Evolutionary conservation across 2,113 vertebrate genomes (phyloP).

Genomic region (Orycteropus afer): DNA sequence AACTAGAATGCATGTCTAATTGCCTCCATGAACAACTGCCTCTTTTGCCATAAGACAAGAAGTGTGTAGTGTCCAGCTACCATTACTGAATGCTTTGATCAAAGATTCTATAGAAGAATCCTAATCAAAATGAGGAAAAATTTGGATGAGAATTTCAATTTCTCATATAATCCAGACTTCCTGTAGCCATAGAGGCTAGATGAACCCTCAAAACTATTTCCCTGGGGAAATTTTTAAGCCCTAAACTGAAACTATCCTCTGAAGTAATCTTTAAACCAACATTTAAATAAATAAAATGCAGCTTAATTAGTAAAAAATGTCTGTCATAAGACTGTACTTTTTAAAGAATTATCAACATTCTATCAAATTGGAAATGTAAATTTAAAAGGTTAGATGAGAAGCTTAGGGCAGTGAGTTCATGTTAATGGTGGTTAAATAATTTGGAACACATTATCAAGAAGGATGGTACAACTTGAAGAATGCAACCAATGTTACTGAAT

Average conservation of each 20-base stretch:
- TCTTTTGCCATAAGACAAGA: neutral
- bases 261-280: neutral
- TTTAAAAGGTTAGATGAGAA: neutral
- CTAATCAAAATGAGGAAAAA: neutral
- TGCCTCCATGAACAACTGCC: neutral
- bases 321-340: neutral
- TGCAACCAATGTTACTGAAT: neutral
- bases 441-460: neutral
- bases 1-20: neutral
- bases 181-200: too few relatives aligned
- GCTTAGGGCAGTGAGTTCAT: neutral
- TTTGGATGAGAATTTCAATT: neutral
- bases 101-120: neutral
- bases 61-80: neutral
- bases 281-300: too few relatives aligned
- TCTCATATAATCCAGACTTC: neutral
- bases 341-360: neutral
- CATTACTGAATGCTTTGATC: neutral
- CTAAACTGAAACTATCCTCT: too few relatives aligned
- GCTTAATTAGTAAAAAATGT: too few relatives aligned
- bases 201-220: too few relatives aligned
- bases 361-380: neutral
- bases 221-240: too few relatives aligned
- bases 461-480: neutral
- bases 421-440: neutral